Conservation (phyloP, 2,113 vertebrate genomes). For the Epinephelus lanceolatus region DNA sequence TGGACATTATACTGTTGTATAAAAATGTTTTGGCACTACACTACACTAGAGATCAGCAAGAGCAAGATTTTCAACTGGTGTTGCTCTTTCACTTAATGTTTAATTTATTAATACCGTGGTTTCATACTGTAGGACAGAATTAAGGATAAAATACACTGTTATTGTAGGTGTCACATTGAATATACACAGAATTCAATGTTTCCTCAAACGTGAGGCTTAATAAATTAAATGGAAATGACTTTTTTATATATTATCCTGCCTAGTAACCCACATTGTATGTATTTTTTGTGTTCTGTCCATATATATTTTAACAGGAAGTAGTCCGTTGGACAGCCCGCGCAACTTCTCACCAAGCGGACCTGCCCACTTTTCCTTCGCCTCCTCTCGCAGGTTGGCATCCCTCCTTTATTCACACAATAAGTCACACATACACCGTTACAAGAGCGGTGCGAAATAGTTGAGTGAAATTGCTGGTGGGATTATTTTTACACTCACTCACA, state of each 20-base stretch:
- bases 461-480: constrained; percentile 35
- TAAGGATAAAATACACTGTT: background rate
- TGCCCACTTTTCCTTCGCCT: constrained; percentile 95
- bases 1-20: no score
- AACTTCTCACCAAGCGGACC: constrained; percentile 94
- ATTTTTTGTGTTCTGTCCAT: constrained; percentile 21
- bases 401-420: constrained; percentile 41
- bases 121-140: background rate
- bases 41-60: background rate
- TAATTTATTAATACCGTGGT: background rate
- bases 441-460: constrained; percentile 12
- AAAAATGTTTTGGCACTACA: background rate
- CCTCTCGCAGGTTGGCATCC: constrained; percentile 89
- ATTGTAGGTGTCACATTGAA: constrained; percentile 9
- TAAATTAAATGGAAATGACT: background rate
- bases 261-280: background rate
- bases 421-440: constrained; percentile 4
- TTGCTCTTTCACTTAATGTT: background rate
- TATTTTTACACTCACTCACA: constrained; percentile 33
- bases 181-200: background rate
- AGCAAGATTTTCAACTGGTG: background rate
- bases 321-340: constrained; percentile 93
- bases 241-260: background rate
- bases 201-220: background rate
- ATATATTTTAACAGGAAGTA: constrained; percentile 86